Evolutionary conservation across 2,888 invertebrate species (phyloP).

Genomic region (Phanerotoma sp.): DNA sequence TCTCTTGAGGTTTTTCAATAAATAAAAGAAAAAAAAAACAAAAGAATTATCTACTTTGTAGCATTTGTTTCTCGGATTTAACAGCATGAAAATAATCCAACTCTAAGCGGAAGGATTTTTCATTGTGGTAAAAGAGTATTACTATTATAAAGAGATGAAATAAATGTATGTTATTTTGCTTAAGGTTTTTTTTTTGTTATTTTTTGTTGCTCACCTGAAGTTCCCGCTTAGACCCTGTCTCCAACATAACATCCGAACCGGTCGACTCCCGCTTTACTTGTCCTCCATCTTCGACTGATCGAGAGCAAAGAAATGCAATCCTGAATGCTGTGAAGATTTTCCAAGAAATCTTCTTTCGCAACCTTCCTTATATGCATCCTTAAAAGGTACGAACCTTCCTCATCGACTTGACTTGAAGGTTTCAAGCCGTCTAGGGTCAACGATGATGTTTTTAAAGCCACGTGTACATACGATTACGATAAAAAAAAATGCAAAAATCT

Average conservation of each 20-base stretch:
- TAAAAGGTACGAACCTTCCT: constrained; percentile 21
- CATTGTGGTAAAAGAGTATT: neutral
- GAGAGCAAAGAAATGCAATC: constrained; percentile 26
- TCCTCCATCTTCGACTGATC: constrained; percentile 25
- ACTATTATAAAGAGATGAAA: neutral
- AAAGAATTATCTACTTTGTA: too few species aligned
- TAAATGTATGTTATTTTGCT: neutral
- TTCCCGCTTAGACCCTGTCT: constrained; percentile 5
- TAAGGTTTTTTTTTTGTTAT: neutral
- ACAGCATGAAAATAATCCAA: too few species aligned
- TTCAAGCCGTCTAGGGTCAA: constrained; percentile 31
- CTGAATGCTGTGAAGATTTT: constrained; percentile 27
- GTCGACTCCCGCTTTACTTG: constrained; percentile 21
- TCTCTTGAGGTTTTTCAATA: neutral
- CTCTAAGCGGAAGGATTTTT: too few species aligned
- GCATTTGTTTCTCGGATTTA: too few species aligned
- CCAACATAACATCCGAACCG: constrained; percentile 30
- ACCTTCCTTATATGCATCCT: constrained; percentile 27
- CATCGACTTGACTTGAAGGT: constrained; percentile 8
- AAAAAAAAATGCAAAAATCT: neutral
- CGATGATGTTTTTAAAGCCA: constrained; percentile 16
- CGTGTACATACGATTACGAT: constrained; percentile 5
- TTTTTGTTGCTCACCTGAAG: neutral
- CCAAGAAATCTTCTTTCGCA: constrained; percentile 30
- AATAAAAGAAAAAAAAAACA: neutral